Conservation (phyloP, 2,113 vertebrate species). For the Oostethus manadensis region DNA sequence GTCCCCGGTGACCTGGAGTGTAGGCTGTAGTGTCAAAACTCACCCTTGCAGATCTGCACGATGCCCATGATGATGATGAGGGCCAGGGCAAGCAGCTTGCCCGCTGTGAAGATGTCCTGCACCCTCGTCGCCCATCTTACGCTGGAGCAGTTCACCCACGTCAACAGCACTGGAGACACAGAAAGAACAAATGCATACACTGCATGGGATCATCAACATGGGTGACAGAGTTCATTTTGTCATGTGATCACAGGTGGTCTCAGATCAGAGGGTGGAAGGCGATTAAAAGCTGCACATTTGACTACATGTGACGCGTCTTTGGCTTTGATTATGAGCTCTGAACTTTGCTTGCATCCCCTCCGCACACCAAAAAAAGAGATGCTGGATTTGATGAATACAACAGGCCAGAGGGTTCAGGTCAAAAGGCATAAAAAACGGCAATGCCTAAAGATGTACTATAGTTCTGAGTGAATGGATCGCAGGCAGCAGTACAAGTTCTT, state of each 20-base stretch:
- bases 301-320: constrained; percentile 16
- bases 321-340: constrained; percentile 6
- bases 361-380: no score
- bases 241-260: not conserved
- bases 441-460: constrained; percentile 1
- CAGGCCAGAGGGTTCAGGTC: constrained; percentile 45
- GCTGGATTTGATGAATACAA: not conserved
- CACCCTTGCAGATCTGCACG: constrained; percentile 91
- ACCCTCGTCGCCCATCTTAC: constrained; percentile 90
- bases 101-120: constrained; percentile 88
- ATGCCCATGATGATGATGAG: constrained; percentile 91
- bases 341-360: not conserved
- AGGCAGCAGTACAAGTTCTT: no score
- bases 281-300: constrained; percentile 7
- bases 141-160: constrained; percentile 88
- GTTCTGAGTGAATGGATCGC: no score
- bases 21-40: constrained; percentile 11
- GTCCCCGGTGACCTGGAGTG: constrained; percentile 24
- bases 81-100: constrained; percentile 84
- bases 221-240: not conserved
- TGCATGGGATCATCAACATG: not conserved
- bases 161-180: constrained; percentile 68
- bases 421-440: constrained; percentile 32
- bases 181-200: not conserved
- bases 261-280: not conserved